Evolutionary conservation across 23 tunicate species (phyloP), one percentile per base, ranked within the genome.

Genomic region (Styela plicata): DNA sequence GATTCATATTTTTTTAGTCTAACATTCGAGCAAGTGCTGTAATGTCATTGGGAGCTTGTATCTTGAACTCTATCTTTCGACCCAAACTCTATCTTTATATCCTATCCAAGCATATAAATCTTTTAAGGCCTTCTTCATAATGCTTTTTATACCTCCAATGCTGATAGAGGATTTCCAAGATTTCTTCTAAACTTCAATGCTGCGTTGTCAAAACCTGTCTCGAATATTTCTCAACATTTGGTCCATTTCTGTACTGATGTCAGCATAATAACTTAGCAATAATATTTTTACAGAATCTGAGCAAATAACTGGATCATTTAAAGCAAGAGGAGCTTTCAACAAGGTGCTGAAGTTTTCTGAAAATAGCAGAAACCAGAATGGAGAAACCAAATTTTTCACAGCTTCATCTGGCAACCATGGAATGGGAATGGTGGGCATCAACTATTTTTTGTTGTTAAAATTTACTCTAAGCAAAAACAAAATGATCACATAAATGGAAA

Each of bases 361-460:
- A 52, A 64, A 74, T 21, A 26, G 71, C 34, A 36, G 66, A 10
- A 75, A 80, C 22, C 34, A 33, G 20, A 21, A 17, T 7, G 75
- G 31, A 24, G 61, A 53, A 19, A 29, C 78, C 2, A 52, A 80
- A 34, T 87, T 36, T 26, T 85, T 87, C 3, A 93, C 98, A 0
- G 98, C 98, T 21, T 93, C 98, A 2, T 79, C 91, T 21, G 98
- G 98, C 1, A 94, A 94, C 62, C 98, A 94, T 79, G 98, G 91
- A 52, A 67, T 89, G 82, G 98, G 85, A 18, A 76, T 76, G 81
- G 81, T 76, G 28, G 1, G 81, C 18, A 0, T 67, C 17, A 65
- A n/a, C n/a, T n/a, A n/a, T n/a, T n/a, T n/a, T n/a, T n/a, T n/a
- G n/a, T n/a, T n/a, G n/a, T n/a, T n/a, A n/a, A n/a, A n/a, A n/a